phyloP scores from a whole-genome alignment of 2,888 invertebrate species.

The Neoascia interrupta region DNA sequence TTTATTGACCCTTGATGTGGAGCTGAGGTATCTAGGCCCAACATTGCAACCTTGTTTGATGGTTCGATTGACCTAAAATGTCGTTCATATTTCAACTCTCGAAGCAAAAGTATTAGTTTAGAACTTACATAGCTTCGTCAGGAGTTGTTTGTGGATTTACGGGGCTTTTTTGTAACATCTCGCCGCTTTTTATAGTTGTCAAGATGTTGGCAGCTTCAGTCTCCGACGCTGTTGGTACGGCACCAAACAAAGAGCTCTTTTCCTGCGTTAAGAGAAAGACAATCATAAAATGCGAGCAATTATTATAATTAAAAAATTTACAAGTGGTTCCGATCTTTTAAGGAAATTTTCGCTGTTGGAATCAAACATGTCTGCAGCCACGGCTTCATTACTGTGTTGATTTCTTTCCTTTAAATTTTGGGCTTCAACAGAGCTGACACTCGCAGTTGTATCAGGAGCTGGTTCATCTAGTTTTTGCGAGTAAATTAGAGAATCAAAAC shows the following conservation, averaged over 20 bases:
- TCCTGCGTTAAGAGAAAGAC: background rate
- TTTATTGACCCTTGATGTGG: slow-evolving; percentile 39
- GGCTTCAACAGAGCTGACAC: background rate
- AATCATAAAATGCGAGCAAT: background rate
- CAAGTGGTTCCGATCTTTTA: background rate
- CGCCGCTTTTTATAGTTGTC: slow-evolving; percentile 77
- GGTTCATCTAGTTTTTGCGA: slow-evolving; percentile 43
- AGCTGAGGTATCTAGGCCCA: slow-evolving; percentile 29
- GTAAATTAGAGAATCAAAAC: background rate
- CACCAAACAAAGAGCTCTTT: slow-evolving; percentile 41
- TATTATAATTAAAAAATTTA: too few relatives aligned
- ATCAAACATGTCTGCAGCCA: slow-evolving; percentile 72
- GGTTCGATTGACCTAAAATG: slow-evolving; percentile 32
- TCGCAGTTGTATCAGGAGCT: slow-evolving; percentile 40
- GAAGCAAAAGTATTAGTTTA: background rate
- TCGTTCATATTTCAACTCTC: background rate
- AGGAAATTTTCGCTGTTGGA: slow-evolving; percentile 61
- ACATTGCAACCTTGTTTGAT: slow-evolving; percentile 36
- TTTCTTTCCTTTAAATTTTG: background rate
- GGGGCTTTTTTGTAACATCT: slow-evolving; percentile 68
- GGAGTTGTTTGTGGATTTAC: slow-evolving; percentile 1
- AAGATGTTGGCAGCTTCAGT: slow-evolving; percentile 78
- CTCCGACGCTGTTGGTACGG: slow-evolving; percentile 74
- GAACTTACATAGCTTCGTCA: slow-evolving; percentile 43
- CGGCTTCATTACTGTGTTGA: slow-evolving; percentile 33